A percentile compares a stretch with the other conserved stretches of the same genome.
phyloP scores from a whole-genome alignment of 2,113 vertebrate species.

The Zosterops japonicus region DNA sequence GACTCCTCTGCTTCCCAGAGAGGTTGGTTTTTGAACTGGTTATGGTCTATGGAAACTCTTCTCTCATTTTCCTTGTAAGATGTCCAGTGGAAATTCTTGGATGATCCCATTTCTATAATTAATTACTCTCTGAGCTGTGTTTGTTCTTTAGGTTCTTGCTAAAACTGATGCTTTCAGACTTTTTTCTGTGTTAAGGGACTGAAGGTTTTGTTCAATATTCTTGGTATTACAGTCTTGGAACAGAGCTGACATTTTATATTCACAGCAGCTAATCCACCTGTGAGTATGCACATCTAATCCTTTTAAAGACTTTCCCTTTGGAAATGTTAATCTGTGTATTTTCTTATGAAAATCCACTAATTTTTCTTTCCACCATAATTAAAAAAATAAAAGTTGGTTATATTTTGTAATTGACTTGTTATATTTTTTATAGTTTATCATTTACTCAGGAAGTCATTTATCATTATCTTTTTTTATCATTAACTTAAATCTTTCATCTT shows the following conservation, averaged over 20 bases:
- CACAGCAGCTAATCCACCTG: slow-evolving; percentile 17
- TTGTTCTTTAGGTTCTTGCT: not conserved
- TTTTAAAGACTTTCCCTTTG: slow-evolving; percentile 47
- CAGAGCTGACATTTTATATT: slow-evolving; percentile 23
- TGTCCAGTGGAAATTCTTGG: not conserved
- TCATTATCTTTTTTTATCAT: not conserved
- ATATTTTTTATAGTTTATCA: not conserved
- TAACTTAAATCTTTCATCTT: not conserved
- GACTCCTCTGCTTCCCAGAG: not conserved
- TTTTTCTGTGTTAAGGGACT: not conserved
- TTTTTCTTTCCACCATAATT: not conserved
- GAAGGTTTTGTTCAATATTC: slow-evolving; percentile 2
- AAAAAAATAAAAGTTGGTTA: not conserved
- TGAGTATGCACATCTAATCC: slow-evolving; percentile 29
- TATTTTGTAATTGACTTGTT: not conserved
- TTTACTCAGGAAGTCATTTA: not conserved
- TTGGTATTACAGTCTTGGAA: not conserved
- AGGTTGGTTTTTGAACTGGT: not conserved
- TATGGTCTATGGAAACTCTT: not conserved
- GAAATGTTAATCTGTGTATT: slow-evolving; percentile 26
- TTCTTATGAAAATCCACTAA: not conserved
- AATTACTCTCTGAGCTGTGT: not conserved
- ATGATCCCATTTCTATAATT: not conserved
- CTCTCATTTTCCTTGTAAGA: not conserved
- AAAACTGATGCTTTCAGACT: not conserved